phyloP scores from a whole-genome alignment of 2,888 invertebrate species.

The Cryptocephalus moraei region DNA sequence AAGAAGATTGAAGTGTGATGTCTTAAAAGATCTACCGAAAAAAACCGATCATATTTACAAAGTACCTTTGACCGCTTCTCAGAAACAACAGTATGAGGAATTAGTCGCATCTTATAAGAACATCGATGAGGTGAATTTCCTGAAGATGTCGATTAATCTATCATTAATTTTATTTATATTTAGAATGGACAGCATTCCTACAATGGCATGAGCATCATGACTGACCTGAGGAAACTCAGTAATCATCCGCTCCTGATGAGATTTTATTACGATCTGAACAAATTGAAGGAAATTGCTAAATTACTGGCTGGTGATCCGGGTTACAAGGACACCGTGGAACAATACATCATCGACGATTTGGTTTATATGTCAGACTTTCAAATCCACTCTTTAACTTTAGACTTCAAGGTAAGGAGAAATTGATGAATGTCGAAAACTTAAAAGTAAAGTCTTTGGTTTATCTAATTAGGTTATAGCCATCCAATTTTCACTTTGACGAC shows the following conservation, averaged over 20 bases:
- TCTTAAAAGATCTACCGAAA: conserved; percentile 72
- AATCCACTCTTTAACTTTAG: conserved; percentile 66
- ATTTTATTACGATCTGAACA: conserved; percentile 57
- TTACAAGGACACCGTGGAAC: conserved; percentile 66
- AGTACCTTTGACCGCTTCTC: conserved; percentile 60
- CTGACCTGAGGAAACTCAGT: conserved; percentile 86
- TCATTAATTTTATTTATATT: conserved; percentile 1
- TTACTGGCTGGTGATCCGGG: conserved; percentile 53
- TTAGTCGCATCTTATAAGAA: conserved; percentile 60
- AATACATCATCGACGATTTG: conserved; percentile 80
- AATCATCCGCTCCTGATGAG: conserved; percentile 87
- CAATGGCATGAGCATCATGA: conserved; percentile 72
- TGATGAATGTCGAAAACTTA: no score
- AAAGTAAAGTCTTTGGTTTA: neutral
- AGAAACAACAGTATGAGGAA: conserved; percentile 64
- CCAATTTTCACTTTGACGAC: no score
- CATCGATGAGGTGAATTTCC: conserved; percentile 30
- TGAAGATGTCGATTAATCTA: neutral
- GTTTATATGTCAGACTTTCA: conserved; percentile 86
- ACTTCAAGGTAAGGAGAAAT: conserved; percentile 46
- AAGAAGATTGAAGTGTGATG: conserved; percentile 77
- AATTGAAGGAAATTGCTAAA: conserved; percentile 56
- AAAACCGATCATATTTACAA: conserved; percentile 65
- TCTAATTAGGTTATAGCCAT: no score
- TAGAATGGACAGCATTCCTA: conserved; percentile 28